phyloP scores from a whole-genome alignment of 2,113 vertebrate species.

The Uria lomvia region DNA sequence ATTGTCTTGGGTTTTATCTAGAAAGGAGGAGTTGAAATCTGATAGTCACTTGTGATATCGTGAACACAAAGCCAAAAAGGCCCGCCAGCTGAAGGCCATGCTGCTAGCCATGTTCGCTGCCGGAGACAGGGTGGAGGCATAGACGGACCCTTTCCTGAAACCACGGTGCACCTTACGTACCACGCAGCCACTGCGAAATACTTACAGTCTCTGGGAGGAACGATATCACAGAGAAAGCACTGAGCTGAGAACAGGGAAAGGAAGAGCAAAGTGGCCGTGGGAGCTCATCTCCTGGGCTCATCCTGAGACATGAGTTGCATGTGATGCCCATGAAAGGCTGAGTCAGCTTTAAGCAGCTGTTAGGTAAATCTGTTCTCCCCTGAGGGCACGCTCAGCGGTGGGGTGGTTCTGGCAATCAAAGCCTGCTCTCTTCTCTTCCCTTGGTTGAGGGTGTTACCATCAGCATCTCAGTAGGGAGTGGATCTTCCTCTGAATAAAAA shows the following conservation, averaged over 20 bases:
- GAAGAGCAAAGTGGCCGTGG: rapidly evolving
- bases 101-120: rapidly evolving
- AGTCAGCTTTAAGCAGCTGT: background rate
- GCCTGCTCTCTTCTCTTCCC: background rate
- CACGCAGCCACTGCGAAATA: background rate
- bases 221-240: rapidly evolving
- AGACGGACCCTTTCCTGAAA: rapidly evolving
- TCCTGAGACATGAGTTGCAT: background rate
- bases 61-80: background rate
- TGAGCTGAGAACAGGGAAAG: background rate
- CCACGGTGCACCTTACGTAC: rapidly evolving
- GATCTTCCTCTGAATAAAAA: background rate
- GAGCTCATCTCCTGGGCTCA: background rate
- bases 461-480: background rate
- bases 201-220: background rate
- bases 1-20: background rate
- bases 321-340: background rate
- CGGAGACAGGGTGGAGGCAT: background rate
- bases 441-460: background rate
- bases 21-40: background rate
- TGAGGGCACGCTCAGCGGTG: background rate
- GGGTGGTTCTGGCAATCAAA: background rate
- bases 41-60: rapidly evolving
- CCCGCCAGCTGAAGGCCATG: background rate
- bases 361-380: background rate